Evolutionary conservation across 2,113 vertebrate genomes (phyloP), one percentile per base, ranked within the genome.

Genomic region (Columba livia): DNA sequence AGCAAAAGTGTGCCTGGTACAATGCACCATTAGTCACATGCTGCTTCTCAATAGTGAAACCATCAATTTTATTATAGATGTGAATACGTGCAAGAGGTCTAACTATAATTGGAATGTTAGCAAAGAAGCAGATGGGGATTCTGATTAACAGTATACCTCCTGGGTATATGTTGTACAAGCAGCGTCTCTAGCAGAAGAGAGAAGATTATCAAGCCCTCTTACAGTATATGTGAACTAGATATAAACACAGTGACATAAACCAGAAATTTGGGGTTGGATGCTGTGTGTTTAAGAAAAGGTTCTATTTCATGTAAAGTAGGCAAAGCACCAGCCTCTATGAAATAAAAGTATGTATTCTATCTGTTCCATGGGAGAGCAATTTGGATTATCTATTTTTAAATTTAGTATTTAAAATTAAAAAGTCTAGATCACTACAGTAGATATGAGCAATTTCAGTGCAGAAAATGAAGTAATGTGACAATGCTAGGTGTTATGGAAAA

Each of bases 111-210:
- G 93, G 74, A 89, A 88, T 73, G 58, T 82, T 71, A 93, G 78
- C 90, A 81, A 95, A 85, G 90, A 79, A 97, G 60, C 94, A 97
- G 96, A 97, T 96, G 96, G 95, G 58, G 74, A 72, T 58, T 88
- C 83, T 92, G 96, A 96, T 88, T 82, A 80, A 93, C 80, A 50
- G 54, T 31, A 61, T 73, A 58, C 86, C 93, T 97, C 92, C 93
- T 83, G 95, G 93, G 86, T 88, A 19, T 93, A n/a, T 29, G 44
- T 15, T 78, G 83, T 83, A 74, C 85, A 90, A 91, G 70, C 83
- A 93, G 62, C 66, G 47, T 82, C 64, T 90, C 90, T 40, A 84
- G 90, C 54, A 79, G 73, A 80, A 80, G 38, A 95, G 24, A 81
- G 65, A 61, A 88, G 79, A 51, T 64, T 90, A 84, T 84, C 47